phyloP scores from a whole-genome alignment of 2,113 vertebrate genomes.

The Pandion haliaetus region DNA sequence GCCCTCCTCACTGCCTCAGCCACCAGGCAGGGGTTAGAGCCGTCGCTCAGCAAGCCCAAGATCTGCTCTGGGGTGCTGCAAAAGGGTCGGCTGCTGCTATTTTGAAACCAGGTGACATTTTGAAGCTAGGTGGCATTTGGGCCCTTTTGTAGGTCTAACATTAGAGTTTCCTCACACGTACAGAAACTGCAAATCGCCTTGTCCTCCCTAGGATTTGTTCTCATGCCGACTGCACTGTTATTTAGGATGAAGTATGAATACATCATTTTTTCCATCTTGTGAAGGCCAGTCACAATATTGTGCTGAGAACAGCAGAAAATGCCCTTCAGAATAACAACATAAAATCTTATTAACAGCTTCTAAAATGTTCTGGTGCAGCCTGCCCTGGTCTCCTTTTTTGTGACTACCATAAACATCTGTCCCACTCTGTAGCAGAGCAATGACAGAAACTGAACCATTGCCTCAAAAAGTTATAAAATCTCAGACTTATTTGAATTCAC shows the following conservation, averaged over 20 bases:
- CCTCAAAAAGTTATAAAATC: neutral
- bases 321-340: constrained; percentile 30
- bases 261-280: neutral
- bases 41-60: neutral
- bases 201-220: neutral
- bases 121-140: neutral
- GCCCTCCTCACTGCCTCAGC: neutral
- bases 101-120: neutral
- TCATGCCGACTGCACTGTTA: neutral
- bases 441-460: neutral
- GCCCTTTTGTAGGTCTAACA: neutral
- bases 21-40: rapidly evolving
- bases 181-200: neutral
- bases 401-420: neutral
- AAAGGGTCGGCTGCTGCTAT: neutral
- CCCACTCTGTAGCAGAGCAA: neutral
- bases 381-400: neutral
- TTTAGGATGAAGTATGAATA: neutral
- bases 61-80: neutral
- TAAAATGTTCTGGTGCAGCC: neutral
- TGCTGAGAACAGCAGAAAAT: constrained; percentile 53
- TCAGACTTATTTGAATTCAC: neutral
- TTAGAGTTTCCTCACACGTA: neutral
- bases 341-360: constrained; percentile 21
- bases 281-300: constrained; percentile 7